Evolutionary conservation across 2,888 invertebrate genomes (phyloP).

Genomic region (Chromoteleia sp.): DNA sequence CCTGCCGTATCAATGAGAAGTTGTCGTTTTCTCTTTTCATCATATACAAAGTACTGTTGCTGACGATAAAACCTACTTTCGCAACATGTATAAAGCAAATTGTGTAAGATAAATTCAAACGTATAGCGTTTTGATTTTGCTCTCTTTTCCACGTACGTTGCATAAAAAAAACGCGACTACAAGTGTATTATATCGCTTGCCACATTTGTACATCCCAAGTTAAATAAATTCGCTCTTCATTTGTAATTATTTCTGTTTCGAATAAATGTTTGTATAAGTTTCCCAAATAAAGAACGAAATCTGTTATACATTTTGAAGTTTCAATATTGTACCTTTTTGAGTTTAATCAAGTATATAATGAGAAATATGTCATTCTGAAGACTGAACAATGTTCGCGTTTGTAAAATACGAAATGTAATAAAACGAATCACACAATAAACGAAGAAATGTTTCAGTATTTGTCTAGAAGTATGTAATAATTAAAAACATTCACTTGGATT

Average conservation of each 20-base stretch:
- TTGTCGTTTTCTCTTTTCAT: slow-evolving; percentile 50
- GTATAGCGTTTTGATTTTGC: slow-evolving; percentile 60
- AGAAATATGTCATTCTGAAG: no score
- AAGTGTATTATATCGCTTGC: slow-evolving; percentile 44
- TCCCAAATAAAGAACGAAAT: background rate
- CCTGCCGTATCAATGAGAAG: slow-evolving; percentile 76
- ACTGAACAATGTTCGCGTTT: no score
- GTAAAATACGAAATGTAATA: no score
- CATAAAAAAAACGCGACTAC: slow-evolving; percentile 15
- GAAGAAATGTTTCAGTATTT: no score
- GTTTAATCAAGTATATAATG: no score
- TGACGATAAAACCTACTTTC: slow-evolving; percentile 62
- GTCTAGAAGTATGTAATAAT: slow-evolving; percentile 6
- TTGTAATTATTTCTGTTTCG: slow-evolving; percentile 1
- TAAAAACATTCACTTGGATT: slow-evolving; percentile 1
- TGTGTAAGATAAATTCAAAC: slow-evolving; percentile 65
- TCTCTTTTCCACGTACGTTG: slow-evolving; percentile 47
- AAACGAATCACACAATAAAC: no score
- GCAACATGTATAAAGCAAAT: slow-evolving; percentile 62
- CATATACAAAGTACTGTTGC: slow-evolving; percentile 38
- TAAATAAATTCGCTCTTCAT: background rate
- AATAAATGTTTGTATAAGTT: background rate
- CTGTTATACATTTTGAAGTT: background rate
- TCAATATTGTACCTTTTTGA: no score
- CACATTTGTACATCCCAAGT: slow-evolving; percentile 1